Base-by-base conservation (phyloP, 2,888 invertebrate genomes). In the Drosophila cyrtoloma region DNA sequence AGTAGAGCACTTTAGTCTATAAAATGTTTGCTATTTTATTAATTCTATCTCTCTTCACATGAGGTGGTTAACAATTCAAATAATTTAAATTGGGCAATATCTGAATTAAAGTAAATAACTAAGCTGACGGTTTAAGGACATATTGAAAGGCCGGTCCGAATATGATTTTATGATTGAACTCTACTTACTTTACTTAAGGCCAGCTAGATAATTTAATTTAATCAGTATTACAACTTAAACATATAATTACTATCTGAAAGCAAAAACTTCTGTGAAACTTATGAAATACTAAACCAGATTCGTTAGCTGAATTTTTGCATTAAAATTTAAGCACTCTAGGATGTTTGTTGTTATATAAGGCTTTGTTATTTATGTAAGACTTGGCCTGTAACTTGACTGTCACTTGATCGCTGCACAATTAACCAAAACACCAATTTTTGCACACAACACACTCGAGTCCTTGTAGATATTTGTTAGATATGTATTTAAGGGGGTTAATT, bases 391-490 rank as follows among this genome's bases (percentile, higher is more conserved):
- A 14, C 12, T 58, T 55, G 60, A 37, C n/a, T 28, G 39, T 5
- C 57, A 47, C 22, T 50, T 26, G 5, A 14, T 2, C 26, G n/a
- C 33, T n/a, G 30, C 61, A 71, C 61, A n/a, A 14, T 70, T 51
- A 39, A 16, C 16, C 10, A 32, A 42, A 32, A 26, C 32, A 61
- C 32, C 35, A 16, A 35, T 28, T 33, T 35, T 52, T 50, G 22
- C 58, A 71, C 72, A 47, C 42, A 52, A 44, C 66, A 56, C 28
- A 26, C 56, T 26, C 22, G 66, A 64, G 62, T 67, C 65, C 73
- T 72, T 68, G 50, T 26, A 35, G n/a, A 26, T n/a, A 7, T 52
- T 4, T 14, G 6, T 30, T 33, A 12, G 6, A 42, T 28, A 47
- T 7, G n/a, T 33, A 9, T 32, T n/a, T 12, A 58, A 12, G 26